Conservation (phyloP, 2,888 invertebrate species). For the Parnassius orleans region DNA sequence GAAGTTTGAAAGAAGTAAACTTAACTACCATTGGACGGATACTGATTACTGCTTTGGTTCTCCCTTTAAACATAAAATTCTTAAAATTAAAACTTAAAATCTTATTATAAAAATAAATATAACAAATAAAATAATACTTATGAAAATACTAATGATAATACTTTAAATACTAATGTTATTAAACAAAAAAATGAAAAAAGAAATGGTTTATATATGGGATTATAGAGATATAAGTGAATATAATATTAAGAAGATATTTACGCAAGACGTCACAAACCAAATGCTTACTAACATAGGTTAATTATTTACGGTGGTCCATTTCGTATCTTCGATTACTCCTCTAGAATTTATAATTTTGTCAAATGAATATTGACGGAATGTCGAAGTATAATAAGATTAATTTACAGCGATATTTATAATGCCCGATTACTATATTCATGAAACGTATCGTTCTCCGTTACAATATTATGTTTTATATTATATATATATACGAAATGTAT, state of each 20-base stretch:
- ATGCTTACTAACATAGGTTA: constrained; percentile 11
- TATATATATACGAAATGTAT: too few relatives aligned
- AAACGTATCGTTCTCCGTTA: too few relatives aligned
- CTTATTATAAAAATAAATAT: neutral
- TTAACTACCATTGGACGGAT: constrained; percentile 79
- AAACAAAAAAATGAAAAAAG: neutral
- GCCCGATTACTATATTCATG: too few relatives aligned
- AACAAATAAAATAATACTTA: too few relatives aligned
- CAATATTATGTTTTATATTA: too few relatives aligned
- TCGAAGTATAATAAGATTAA: constrained; percentile 43
- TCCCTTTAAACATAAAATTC: constrained; percentile 45
- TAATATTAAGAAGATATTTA: too few relatives aligned
- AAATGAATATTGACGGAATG: constrained; percentile 54
- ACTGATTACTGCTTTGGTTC: constrained; percentile 80
- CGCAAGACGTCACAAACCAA: neutral
- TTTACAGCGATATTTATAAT: constrained; percentile 11
- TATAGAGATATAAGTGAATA: too few relatives aligned
- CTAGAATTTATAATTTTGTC: constrained; percentile 30
- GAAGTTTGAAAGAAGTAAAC: constrained; percentile 40
- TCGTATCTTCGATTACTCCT: constrained; percentile 36
- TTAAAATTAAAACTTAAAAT: constrained; percentile 21
- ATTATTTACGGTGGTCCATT: constrained; percentile 49
- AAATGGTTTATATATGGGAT: too few relatives aligned
- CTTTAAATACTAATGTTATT: neutral
- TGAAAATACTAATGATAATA: neutral